These are phyloP conservation scores for Sturnira hondurensis DNA, from an alignment of 2,113 vertebrate genomes.

Conservation along the genomic window DNA sequence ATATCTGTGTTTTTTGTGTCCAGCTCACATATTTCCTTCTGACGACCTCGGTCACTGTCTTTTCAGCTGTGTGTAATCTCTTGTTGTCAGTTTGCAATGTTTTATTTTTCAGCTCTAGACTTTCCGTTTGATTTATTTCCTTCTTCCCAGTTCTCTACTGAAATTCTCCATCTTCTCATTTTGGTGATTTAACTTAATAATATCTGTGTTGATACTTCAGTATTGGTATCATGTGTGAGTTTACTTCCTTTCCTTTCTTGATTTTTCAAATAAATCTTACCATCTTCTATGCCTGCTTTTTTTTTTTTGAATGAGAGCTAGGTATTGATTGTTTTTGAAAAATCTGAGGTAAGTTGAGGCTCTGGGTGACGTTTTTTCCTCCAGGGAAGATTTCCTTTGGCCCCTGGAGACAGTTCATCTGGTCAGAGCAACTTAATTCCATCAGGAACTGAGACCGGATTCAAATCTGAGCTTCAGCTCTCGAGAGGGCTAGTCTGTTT, in stretches of 20 bases:
- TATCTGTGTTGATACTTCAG: neutral
- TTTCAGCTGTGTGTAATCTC: neutral
- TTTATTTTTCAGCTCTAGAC: neutral
- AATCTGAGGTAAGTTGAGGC: neutral
- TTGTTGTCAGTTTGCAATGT: neutral
- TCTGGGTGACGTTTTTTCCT: neutral
- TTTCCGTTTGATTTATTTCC: neutral
- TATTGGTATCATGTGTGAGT: neutral
- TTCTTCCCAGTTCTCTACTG: neutral
- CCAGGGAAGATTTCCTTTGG: neutral
- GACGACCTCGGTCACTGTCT: neutral
- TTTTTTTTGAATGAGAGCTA: neutral
- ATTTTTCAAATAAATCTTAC: neutral
- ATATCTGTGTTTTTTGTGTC: neutral
- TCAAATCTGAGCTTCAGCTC: neutral
- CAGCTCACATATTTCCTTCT: neutral
- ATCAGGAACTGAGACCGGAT: neutral
- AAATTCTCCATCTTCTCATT: slow-evolving; percentile 11
- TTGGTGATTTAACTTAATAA: neutral
- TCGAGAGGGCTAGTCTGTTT: neutral
- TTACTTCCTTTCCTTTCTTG: neutral
- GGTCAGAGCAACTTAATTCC: neutral
- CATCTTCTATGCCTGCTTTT: neutral
- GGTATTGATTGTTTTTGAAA: neutral
- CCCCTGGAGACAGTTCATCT: neutral